Evolutionary conservation across 1,140 invertebrate species (phyloP), one percentile per base, ranked within the genome.

Genomic region (Drosophila malerkotliana): DNA sequence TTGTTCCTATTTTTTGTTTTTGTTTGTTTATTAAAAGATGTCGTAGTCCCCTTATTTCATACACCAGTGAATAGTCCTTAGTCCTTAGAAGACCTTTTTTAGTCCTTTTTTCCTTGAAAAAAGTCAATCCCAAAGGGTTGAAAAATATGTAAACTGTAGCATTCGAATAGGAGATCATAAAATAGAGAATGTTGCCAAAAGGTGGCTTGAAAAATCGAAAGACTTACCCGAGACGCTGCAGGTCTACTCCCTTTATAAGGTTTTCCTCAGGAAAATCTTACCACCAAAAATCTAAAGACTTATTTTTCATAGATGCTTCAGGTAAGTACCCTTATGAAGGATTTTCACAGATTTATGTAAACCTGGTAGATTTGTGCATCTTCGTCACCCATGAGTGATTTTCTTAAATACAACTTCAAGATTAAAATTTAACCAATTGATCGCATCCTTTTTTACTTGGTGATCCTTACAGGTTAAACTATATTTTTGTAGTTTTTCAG

Each of bases 91-190:
- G 21, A 21, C 2, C n/a, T n/a, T n/a, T n/a, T n/a, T n/a, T n/a
- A n/a, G n/a, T n/a, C n/a, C n/a, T n/a, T n/a, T 21, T 21, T 21
- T 3, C 21, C 21, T 21, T 21, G 21, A n/a, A 44, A 44, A 44
- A 9, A 6, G 41, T 44, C 41, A 18, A 7, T n/a, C 1, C 8
- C 4, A 47, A 24, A 47, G 18, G 44, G 18, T 9, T 47, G 8
- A 21, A 3, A 47, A 24, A 3, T 6, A 24, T 21, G 18, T 47
- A 47, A 47, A 24, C 2, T 47, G 44, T 47, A 47, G 44, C 44
- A 47, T 47, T 47, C 44, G 44, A 47, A 47, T 47, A 47, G 44
- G 44, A 2, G 44, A 24, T 21, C 44, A 47, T 47, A 18, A 47
- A 24, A 44, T 18, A 2, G 14, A 8, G 14, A 6, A 44, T 15